These are phyloP conservation scores for Bombus cullumanus DNA, from an alignment of 1,140 invertebrate genomes.

Conservation along the genomic window DNA sequence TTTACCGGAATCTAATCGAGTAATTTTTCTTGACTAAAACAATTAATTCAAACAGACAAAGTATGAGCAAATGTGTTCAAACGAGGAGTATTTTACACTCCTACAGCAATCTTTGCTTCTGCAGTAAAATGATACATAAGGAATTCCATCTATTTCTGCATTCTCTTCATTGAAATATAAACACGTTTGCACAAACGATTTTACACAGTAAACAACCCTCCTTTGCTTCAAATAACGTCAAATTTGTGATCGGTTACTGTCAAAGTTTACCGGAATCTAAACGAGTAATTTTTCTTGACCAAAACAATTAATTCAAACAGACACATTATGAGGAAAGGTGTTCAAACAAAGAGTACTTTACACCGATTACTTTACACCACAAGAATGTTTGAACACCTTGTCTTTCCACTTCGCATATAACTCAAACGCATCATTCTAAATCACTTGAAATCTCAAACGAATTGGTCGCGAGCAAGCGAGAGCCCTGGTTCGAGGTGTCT, in stretches of 20 bases:
- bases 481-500: background rate
- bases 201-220: too few species aligned
- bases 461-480: background rate
- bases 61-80: too few species aligned
- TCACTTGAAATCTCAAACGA: background rate
- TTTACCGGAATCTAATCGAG: fast-evolving
- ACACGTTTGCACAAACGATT: too few species aligned
- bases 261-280: too few species aligned
- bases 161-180: too few species aligned
- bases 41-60: too few species aligned
- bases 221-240: too few species aligned
- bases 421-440: background rate
- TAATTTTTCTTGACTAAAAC: background rate
- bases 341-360: background rate
- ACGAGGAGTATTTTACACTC: too few species aligned
- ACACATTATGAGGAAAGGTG: background rate
- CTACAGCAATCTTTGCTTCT: too few species aligned
- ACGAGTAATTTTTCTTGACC: background rate
- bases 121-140: too few species aligned
- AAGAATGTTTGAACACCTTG: background rate
- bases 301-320: background rate
- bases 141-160: background rate
- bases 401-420: too few species aligned
- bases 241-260: background rate
- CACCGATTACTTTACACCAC: background rate